These are phyloP conservation scores for Harpagifer antarcticus DNA, from an alignment of 2,797 vertebrate species.

Conservation along the genomic window DNA sequence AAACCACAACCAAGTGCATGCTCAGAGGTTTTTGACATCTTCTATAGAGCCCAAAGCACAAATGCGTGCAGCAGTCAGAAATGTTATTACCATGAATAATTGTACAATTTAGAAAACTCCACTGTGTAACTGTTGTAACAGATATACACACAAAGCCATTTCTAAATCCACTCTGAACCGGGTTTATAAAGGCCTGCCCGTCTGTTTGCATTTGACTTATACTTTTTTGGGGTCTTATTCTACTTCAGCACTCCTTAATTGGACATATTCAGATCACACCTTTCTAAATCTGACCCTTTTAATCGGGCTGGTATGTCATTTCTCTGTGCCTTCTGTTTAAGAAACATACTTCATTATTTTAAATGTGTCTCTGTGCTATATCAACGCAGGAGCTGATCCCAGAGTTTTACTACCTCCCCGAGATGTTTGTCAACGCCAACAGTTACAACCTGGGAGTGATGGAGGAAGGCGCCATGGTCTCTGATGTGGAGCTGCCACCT, in stretches of 20 bases:
- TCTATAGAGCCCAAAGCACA: constrained; percentile 40
- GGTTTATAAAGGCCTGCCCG: background rate
- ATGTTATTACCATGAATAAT: constrained; percentile 64
- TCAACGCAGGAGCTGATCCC: constrained; percentile 94
- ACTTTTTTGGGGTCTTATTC: background rate
- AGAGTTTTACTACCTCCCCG: constrained; percentile 99
- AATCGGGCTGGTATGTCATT: background rate
- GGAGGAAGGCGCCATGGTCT: constrained; percentile 95
- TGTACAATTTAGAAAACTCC: constrained; percentile 23
- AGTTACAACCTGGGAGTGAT: constrained; percentile 97
- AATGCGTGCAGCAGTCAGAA: constrained; percentile 34
- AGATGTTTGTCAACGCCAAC: constrained; percentile 99
- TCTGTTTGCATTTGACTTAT: background rate
- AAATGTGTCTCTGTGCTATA: constrained; percentile 57
- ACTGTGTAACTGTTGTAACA: constrained; percentile 5
- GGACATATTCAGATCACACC: constrained; percentile 5
- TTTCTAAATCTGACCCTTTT: constrained; percentile 1
- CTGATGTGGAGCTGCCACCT: constrained; percentile 96
- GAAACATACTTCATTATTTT: constrained; percentile 5
- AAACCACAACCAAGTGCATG: constrained; percentile 23
- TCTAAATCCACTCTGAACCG: constrained; percentile 11
- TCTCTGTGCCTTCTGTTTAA: background rate
- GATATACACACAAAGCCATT: constrained; percentile 5
- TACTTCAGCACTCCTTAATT: background rate
- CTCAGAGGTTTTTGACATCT: constrained; percentile 44